Evolutionary conservation across 2,888 invertebrate genomes (phyloP).

Genomic region (Acleris holmiana): DNA sequence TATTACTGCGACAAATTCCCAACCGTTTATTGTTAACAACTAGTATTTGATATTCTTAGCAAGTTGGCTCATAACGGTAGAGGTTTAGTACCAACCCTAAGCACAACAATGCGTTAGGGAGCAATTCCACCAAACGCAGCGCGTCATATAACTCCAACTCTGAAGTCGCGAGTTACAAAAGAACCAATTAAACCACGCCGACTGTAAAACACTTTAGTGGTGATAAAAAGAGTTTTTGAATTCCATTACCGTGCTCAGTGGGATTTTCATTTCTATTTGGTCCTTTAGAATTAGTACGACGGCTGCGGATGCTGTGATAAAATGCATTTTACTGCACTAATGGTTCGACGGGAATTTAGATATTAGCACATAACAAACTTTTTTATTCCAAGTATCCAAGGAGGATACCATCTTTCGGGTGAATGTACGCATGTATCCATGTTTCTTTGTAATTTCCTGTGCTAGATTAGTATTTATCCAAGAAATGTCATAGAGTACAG

Average conservation of each 20-base stretch:
- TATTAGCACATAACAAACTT: too few relatives aligned
- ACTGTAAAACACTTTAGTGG: conserved; percentile 7
- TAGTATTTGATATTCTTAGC: too few relatives aligned
- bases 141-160: conserved; percentile 23
- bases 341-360: too few relatives aligned
- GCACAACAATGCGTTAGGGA: conserved; percentile 30
- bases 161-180: not conserved
- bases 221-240: conserved; percentile 5
- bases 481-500: too few relatives aligned
- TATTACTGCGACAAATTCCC: too few relatives aligned
- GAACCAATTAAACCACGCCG: conserved; percentile 11
- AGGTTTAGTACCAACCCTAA: conserved; percentile 14
- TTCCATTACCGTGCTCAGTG: not conserved
- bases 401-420: too few relatives aligned
- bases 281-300: not conserved
- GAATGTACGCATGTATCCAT: too few relatives aligned
- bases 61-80: conserved; percentile 18
- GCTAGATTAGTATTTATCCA: too few relatives aligned
- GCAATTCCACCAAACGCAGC: conserved; percentile 23
- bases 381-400: too few relatives aligned
- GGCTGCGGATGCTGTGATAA: not conserved
- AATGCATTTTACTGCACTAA: too few relatives aligned
- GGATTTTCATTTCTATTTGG: not conserved
- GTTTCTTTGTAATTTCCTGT: too few relatives aligned
- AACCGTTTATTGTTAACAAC: too few relatives aligned